phyloP scores from a whole-genome alignment of 2,888 invertebrate genomes.

The Gymnoscelis rufifasciata region DNA sequence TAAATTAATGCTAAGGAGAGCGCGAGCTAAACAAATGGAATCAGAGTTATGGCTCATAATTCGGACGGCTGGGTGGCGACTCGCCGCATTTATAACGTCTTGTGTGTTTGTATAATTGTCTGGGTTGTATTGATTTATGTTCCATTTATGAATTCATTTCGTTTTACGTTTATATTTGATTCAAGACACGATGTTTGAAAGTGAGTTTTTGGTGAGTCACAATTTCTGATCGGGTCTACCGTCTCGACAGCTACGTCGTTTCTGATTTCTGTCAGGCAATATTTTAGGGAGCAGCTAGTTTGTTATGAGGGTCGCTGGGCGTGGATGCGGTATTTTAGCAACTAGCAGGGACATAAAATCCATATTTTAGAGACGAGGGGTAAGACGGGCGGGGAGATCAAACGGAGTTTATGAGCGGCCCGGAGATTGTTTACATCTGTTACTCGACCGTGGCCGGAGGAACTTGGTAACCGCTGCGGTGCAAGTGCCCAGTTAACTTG shows the following conservation, averaged over 20 bases:
- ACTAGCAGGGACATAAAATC: slow-evolving; percentile 71
- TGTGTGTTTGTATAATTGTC: slow-evolving; percentile 38
- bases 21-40: slow-evolving; percentile 64
- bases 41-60: slow-evolving; percentile 74
- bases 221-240: no score
- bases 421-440: slow-evolving; percentile 78
- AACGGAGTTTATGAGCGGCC: slow-evolving; percentile 73
- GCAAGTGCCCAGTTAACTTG: slow-evolving; percentile 49
- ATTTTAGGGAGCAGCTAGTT: slow-evolving; percentile 23
- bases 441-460: slow-evolving; percentile 64
- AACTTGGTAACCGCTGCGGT: slow-evolving; percentile 70
- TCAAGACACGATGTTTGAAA: not conserved
- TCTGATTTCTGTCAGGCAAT: slow-evolving; percentile 18
- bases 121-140: slow-evolving; percentile 37
- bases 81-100: slow-evolving; percentile 55
- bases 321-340: slow-evolving; percentile 69
- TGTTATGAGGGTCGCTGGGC: slow-evolving; percentile 63
- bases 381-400: slow-evolving; percentile 61
- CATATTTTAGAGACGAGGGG: slow-evolving; percentile 71
- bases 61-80: slow-evolving; percentile 51
- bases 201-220: no score
- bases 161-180: not conserved
- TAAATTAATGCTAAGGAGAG: slow-evolving; percentile 70
- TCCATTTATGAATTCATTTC: not conserved
- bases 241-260: no score